A percentile compares a stretch with the other conserved stretches of the same genome.
Conservation (phyloP, 2,113 vertebrate species). For the Sus scrofa region DNA sequence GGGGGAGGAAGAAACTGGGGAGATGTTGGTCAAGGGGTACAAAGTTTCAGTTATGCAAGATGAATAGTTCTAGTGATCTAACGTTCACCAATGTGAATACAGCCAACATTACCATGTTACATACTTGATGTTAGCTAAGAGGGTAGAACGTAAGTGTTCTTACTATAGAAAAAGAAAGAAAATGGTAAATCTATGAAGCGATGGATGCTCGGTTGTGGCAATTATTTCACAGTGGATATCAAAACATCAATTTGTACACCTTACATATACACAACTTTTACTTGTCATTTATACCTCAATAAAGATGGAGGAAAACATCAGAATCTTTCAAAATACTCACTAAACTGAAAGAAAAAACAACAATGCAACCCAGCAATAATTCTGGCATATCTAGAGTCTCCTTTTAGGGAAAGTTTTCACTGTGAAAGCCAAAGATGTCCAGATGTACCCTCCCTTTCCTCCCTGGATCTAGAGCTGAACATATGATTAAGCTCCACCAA, state of each 20-base stretch:
- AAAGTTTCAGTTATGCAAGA: neutral
- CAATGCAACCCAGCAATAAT: neutral
- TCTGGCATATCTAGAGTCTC: neutral
- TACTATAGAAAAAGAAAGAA: neutral
- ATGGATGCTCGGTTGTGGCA: neutral
- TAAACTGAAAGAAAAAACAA: neutral
- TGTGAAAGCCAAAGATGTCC: neutral
- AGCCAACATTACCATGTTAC: neutral
- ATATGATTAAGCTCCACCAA: neutral
- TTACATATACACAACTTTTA: neutral
- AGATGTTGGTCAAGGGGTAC: neutral
- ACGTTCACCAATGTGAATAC: neutral
- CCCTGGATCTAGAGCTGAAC: no score
- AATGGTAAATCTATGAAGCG: neutral
- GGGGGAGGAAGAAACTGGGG: neutral
- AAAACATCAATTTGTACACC: neutral
- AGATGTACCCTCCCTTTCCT: neutral
- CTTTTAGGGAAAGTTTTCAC: neutral
- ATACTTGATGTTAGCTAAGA: neutral
- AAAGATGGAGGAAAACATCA: neutral
- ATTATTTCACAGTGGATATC: neutral
- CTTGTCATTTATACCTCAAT: neutral
- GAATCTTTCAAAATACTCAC: neutral
- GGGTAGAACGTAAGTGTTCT: neutral
- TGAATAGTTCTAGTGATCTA: neutral